Percentiles rank a stretch among this genome's conserved stretches.
Conservation (phyloP, 2,888 invertebrate species). For the Callyntrura sp. region DNA sequence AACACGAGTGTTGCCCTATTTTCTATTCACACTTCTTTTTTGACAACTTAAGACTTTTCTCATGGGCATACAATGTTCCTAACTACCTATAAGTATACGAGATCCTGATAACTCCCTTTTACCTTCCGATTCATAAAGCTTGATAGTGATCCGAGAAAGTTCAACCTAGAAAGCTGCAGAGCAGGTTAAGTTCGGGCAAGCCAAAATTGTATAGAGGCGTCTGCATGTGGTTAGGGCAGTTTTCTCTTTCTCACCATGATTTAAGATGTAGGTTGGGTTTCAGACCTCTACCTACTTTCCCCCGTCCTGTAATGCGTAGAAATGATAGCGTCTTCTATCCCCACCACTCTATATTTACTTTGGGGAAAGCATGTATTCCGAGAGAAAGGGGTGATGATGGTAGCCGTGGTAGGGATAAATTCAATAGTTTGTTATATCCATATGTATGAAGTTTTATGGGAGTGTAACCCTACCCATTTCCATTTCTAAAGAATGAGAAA, state of each 20-base stretch:
- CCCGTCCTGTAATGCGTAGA: neutral
- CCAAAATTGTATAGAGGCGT: neutral
- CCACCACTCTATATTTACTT: neutral
- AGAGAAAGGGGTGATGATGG: no score
- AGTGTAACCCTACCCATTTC: conserved; percentile 48
- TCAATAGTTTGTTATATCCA: neutral
- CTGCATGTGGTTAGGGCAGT: neutral
- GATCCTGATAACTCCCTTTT: conserved; percentile 41
- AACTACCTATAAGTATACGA: conserved; percentile 22
- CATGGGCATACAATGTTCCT: neutral
- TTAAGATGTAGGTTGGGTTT: conserved; percentile 45
- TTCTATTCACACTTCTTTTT: no score
- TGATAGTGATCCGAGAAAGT: neutral
- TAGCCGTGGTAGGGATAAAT: neutral
- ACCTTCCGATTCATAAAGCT: neutral
- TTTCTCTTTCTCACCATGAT: conserved; percentile 5
- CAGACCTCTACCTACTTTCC: neutral
- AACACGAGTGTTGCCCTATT: no score
- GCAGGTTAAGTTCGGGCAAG: neutral
- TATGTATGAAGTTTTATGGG: conserved; percentile 51
- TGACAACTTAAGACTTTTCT: no score
- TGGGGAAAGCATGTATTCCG: no score
- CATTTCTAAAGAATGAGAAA: conserved; percentile 54
- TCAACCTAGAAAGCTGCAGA: neutral
- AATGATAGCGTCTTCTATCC: no score